Evolutionary conservation across 2,888 invertebrate species (phyloP).

Genomic region (Busseola fusca): DNA sequence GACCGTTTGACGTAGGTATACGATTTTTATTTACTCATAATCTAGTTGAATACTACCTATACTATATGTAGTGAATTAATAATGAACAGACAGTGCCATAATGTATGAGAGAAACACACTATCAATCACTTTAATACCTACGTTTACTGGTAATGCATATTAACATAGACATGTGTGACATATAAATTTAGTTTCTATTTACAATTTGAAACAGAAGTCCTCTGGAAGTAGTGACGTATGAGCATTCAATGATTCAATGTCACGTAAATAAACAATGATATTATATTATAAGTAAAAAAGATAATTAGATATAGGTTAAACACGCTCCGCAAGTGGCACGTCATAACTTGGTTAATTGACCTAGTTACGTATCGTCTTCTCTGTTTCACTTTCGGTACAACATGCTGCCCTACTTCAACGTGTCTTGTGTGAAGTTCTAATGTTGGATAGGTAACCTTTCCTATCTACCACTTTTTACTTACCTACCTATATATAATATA

Average conservation of each 20-base stretch:
- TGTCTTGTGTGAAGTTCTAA: not conserved
- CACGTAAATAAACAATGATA: not conserved
- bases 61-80: not conserved
- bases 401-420: not conserved
- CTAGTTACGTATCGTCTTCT: not conserved
- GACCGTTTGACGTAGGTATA: not conserved
- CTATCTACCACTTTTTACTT: not conserved
- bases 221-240: not conserved
- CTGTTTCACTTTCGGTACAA: not conserved
- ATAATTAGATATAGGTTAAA: not conserved
- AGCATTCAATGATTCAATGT: too few relatives aligned
- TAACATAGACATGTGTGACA: not conserved
- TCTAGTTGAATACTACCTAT: not conserved
- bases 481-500: not conserved
- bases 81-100: not conserved
- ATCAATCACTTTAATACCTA: not conserved
- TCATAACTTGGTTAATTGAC: not conserved
- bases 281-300: not conserved
- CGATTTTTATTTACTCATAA: not conserved
- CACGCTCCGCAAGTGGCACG: too few relatives aligned
- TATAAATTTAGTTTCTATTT: not conserved
- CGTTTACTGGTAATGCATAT: not conserved
- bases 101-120: not conserved
- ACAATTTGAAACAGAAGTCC: not conserved
- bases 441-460: not conserved